phyloP scores from a whole-genome alignment of 2,113 vertebrate genomes.

The Sinocyclocheilus anshuiensis region DNA sequence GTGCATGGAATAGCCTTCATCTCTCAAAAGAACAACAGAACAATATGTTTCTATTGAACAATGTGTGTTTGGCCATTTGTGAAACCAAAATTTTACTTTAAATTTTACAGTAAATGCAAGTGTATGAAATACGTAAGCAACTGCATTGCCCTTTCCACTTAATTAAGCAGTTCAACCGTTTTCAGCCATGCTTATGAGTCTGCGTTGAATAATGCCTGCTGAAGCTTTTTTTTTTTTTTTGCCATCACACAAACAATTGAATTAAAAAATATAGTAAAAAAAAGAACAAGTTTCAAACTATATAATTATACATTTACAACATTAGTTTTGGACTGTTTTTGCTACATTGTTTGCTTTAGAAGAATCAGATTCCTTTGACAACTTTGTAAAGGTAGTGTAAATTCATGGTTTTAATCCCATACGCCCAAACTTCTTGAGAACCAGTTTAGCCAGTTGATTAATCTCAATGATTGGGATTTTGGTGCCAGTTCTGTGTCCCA shows the following conservation, averaged over 20 bases:
- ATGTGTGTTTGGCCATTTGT: not conserved
- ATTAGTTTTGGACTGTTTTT: not conserved
- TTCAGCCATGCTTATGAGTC: not conserved
- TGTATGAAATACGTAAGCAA: not conserved
- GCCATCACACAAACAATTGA: no score
- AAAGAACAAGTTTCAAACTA: no score
- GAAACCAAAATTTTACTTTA: not conserved
- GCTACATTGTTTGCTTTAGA: not conserved
- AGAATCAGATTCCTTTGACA: not conserved
- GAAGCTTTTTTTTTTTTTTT: no score
- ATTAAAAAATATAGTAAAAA: no score
- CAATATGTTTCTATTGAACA: not conserved
- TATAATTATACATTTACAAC: not conserved
- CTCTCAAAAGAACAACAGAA: not conserved
- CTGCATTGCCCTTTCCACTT: not conserved
- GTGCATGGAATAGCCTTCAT: not conserved
- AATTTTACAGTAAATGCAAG: not conserved
- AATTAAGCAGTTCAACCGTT: not conserved
- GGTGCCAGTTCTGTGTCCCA: constrained; percentile 85
- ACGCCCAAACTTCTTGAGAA: constrained; percentile 70
- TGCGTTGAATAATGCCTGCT: no score
- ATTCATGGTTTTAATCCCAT: constrained; percentile 58
- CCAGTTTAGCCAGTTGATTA: constrained; percentile 79
- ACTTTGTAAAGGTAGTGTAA: not conserved
- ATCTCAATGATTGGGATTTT: constrained; percentile 83